phyloP scores from a whole-genome alignment of 2,113 vertebrate genomes.

The Cynopterus brachyotis region DNA sequence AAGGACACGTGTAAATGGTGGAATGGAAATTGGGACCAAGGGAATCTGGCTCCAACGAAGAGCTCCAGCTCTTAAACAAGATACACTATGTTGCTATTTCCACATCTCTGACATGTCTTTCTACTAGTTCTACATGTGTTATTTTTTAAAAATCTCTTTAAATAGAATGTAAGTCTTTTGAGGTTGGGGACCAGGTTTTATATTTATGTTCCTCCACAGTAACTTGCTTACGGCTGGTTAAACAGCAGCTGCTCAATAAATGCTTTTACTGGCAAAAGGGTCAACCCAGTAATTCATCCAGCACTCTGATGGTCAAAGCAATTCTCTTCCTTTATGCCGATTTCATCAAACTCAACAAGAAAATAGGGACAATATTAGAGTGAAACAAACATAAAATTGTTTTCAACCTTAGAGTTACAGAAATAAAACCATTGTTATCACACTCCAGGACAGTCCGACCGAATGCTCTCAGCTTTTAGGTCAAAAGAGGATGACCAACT shows the following conservation, averaged over 20 bases:
- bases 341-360: not conserved
- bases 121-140: not conserved
- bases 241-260: not conserved
- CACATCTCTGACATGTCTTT: not conserved
- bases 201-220: not conserved
- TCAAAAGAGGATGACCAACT: not conserved
- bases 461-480: not conserved
- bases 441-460: not conserved
- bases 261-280: not conserved
- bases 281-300: not conserved
- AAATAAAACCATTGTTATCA: not conserved
- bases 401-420: not conserved
- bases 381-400: not conserved
- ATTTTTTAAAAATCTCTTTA: not conserved
- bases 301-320: not conserved
- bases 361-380: not conserved
- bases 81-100: not conserved
- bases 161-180: not conserved
- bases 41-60: not conserved
- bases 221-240: not conserved
- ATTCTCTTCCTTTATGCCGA: not conserved
- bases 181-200: not conserved
- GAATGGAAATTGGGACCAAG: not conserved
- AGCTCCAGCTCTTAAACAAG: not conserved
- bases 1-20: not conserved